These are phyloP conservation scores for Bujurquina vittata DNA, from an alignment of 2,113 vertebrate species.

Conservation along the genomic window DNA sequence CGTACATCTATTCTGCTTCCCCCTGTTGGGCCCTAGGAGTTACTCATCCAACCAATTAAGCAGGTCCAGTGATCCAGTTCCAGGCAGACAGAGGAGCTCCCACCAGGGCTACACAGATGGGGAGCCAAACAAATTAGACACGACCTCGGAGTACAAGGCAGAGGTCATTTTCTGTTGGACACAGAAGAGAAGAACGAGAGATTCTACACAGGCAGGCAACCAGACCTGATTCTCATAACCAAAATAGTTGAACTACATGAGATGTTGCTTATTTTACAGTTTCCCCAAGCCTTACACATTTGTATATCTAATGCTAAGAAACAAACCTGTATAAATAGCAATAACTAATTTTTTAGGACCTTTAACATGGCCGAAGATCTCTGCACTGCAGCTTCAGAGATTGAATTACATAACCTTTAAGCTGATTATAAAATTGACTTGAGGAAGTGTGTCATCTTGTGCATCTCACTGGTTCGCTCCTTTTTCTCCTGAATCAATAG, in stretches of 20 bases:
- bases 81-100: slow-evolving; percentile 42
- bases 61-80: slow-evolving; percentile 19
- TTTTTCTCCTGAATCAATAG: slow-evolving; percentile 56
- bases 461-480: slow-evolving; percentile 27
- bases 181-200: slow-evolving; percentile 11
- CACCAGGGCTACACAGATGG: slow-evolving; percentile 33
- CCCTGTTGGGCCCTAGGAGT: slow-evolving; percentile 4
- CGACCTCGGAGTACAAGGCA: slow-evolving; percentile 23
- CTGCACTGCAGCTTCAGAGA: not conserved
- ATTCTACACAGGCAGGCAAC: not conserved
- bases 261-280: not conserved
- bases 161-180: slow-evolving; percentile 19
- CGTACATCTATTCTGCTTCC: slow-evolving; percentile 10
- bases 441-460: slow-evolving; percentile 45
- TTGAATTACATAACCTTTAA: slow-evolving; percentile 31
- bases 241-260: slow-evolving; percentile 20
- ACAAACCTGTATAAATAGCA: not conserved
- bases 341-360: slow-evolving; percentile 20
- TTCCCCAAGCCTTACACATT: not conserved
- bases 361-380: not conserved
- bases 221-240: slow-evolving; percentile 14
- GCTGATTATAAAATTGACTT: slow-evolving; percentile 45
- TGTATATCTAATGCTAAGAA: not conserved
- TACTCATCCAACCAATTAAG: slow-evolving; percentile 47
- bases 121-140: slow-evolving; percentile 52